phyloP scores from a whole-genome alignment of 2,888 invertebrate species.

The Diploptera punctata region DNA sequence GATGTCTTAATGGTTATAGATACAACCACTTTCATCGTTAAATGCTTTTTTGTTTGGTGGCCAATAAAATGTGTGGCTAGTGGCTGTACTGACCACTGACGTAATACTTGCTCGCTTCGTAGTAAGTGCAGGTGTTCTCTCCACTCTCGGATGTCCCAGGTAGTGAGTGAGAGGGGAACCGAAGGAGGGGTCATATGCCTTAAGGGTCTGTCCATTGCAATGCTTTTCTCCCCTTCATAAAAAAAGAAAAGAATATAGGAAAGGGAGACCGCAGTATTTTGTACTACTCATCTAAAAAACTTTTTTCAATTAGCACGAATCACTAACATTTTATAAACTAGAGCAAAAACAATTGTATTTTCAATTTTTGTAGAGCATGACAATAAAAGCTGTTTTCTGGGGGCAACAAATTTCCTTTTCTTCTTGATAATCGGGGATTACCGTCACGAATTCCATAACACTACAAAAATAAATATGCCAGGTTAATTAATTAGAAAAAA shows the following conservation, averaged over 20 bases:
- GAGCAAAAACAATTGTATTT: too few relatives aligned
- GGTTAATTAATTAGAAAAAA: too few relatives aligned
- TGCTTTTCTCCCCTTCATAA: conserved; percentile 20
- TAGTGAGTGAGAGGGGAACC: not conserved
- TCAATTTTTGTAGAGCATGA: too few relatives aligned
- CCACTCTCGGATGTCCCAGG: conserved; percentile 17
- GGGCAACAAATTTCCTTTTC: too few relatives aligned
- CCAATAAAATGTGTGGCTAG: conserved; percentile 9
- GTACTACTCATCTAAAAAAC: conserved; percentile 5
- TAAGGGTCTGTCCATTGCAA: conserved; percentile 27
- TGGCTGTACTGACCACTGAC: conserved; percentile 26
- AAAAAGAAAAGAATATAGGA: conserved; percentile 7
- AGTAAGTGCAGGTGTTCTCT: conserved; percentile 26
- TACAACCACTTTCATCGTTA: not conserved
- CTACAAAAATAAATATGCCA: too few relatives aligned
- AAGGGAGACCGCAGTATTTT: conserved; percentile 5
- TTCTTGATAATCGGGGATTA: too few relatives aligned
- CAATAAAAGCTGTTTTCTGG: too few relatives aligned
- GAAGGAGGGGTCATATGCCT: conserved; percentile 13
- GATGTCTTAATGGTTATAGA: conserved; percentile 15
- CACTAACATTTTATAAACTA: too few relatives aligned
- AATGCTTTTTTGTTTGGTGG: conserved; percentile 16
- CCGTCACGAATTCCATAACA: too few relatives aligned
- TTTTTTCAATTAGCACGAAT: too few relatives aligned
- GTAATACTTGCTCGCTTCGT: conserved; percentile 8